Evolutionary conservation across 2,888 invertebrate species (phyloP).

Genomic region (Desoria tigrina): DNA sequence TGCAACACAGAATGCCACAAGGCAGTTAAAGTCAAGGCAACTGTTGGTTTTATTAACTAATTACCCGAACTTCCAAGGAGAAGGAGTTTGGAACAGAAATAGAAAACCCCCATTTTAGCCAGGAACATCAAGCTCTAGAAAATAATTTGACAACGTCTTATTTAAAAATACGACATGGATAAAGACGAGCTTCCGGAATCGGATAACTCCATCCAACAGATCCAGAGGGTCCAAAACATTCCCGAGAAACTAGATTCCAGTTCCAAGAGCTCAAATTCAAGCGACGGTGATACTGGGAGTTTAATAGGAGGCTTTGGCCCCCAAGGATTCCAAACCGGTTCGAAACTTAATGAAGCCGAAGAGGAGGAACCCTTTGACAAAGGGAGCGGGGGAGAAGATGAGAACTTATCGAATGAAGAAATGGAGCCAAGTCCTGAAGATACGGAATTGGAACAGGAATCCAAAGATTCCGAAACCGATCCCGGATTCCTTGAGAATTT

Average conservation of each 20-base stretch:
- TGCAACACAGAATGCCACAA: no score
- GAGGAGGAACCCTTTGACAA: conserved; percentile 17
- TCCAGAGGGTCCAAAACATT: background rate
- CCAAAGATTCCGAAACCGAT: background rate
- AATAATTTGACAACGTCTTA: no score
- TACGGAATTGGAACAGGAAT: background rate
- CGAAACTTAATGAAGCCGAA: conserved; percentile 6
- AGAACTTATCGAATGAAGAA: background rate
- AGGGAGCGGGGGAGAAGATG: conserved; percentile 9
- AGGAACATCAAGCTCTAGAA: no score
- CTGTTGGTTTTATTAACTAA: no score
- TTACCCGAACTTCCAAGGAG: no score
- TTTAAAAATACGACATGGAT: no score
- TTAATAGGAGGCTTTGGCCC: background rate
- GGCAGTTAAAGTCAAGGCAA: no score
- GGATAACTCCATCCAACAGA: background rate
- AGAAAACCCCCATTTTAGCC: no score
- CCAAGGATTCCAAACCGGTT: background rate
- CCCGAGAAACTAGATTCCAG: background rate
- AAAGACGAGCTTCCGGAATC: background rate
- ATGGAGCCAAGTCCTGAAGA: background rate
- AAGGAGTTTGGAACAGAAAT: no score
- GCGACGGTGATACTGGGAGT: background rate
- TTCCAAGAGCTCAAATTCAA: conserved; percentile 3
- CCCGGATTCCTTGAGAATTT: no score